These are phyloP conservation scores for Leptatherina wallacei DNA, from an alignment of 2,797 vertebrate genomes.

Conservation along the genomic window DNA sequence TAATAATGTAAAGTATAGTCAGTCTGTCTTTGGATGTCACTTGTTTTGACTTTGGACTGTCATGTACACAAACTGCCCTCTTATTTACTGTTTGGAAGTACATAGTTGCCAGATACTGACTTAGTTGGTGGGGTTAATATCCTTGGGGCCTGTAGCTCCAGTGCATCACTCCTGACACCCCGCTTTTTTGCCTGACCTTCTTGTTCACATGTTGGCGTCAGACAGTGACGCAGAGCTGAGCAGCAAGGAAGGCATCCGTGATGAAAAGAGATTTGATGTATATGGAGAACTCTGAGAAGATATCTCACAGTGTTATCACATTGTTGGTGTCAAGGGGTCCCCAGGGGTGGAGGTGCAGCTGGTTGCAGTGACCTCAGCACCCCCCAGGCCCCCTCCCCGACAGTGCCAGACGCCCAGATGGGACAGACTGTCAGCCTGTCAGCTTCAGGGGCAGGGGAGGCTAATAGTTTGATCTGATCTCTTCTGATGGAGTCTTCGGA, in stretches of 20 bases:
- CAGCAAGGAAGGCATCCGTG: slow-evolving; percentile 52
- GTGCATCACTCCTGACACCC: slow-evolving; percentile 22
- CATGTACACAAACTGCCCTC: slow-evolving; percentile 12
- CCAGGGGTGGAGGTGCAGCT: slow-evolving; percentile 74
- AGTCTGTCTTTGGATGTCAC: slow-evolving; percentile 16
- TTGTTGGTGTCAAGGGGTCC: slow-evolving; percentile 55
- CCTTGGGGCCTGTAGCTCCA: slow-evolving; percentile 17
- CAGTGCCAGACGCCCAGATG: slow-evolving; percentile 75
- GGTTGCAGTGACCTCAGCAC: slow-evolving; percentile 70
- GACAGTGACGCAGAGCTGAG: slow-evolving; percentile 69
- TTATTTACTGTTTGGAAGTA: slow-evolving; percentile 27
- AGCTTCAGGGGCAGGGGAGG: slow-evolving; percentile 64
- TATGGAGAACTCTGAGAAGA: slow-evolving; percentile 32
- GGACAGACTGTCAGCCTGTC: slow-evolving; percentile 72
- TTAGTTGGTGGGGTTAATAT: slow-evolving; percentile 25
- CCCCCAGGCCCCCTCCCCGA: slow-evolving; percentile 46
- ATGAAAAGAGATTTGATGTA: slow-evolving; percentile 41
- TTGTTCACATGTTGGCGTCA: slow-evolving; percentile 62
- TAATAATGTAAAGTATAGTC: background rate
- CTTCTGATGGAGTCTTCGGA: slow-evolving; percentile 76
- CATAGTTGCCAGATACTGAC: slow-evolving; percentile 13
- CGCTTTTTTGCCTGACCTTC: slow-evolving; percentile 30
- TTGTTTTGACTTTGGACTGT: slow-evolving; percentile 54
- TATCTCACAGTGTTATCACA: slow-evolving; percentile 42
- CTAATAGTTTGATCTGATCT: slow-evolving; percentile 77